Base-by-base conservation (phyloP, 2,888 invertebrate species). In the Torymus tubicola region DNA sequence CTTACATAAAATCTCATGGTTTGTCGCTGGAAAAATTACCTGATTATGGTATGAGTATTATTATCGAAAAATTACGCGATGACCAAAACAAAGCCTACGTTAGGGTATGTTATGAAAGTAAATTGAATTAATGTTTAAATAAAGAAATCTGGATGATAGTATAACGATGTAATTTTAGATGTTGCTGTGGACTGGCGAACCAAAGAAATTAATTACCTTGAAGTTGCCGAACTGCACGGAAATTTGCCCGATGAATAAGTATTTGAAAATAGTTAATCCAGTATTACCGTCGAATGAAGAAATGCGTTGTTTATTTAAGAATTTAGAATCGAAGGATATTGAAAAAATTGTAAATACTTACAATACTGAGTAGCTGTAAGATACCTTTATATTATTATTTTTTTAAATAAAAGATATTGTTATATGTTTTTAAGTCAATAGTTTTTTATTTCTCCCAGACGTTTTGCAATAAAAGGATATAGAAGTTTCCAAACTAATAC, bases 291-390 rank as follows among this genome's bases (percentile, higher is more conserved):
- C 80, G 0, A 57, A 67, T 11, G 80, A 76, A 8, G 80, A 80
- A 14, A 80, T 80, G 80, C 52, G 61, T 2, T 80, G 80, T 14
- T 57, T 80, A 11, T 67, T 76, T 8, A 58, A 76, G 50, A 67
- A 76, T 18, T 18, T 76, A 4, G 0, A 60, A 24, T 21, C 74
- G 1, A 24, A 60, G 18, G 67, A 74, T 42, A 31, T 80, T 1
- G 70, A 76, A 65, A 53, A 31, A 53, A 76, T 80, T 14, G 21
- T 80, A n/a, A 61, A 69, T 16, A 52, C 31, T 64, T 14, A 50
- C 2, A 31, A 31, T 31, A 31, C 31, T 31, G 31, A 31, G 5
- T 31, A 31, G 31, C 31, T 31, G 5, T 31, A 31, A 31, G 31
- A 3, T 31, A 31, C 3, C 31, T 3, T 31, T 31, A 31, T 3